A percentile compares a stretch with the other conserved stretches of the same genome.
These are phyloP conservation scores for Brachirus orientalis DNA, from an alignment of 2,113 vertebrate genomes.

Conservation along the genomic window DNA sequence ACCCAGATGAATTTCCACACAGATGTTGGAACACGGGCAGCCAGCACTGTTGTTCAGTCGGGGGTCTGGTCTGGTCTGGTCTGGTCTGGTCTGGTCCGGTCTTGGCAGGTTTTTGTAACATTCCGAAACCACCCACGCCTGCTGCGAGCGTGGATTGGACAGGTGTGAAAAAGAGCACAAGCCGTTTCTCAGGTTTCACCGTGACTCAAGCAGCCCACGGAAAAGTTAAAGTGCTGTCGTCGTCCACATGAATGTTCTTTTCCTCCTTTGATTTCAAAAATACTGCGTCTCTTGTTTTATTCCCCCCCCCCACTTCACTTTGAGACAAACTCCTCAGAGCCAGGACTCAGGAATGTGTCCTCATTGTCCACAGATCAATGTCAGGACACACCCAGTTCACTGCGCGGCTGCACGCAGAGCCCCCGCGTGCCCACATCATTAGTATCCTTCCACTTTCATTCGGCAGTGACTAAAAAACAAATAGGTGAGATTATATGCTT, in stretches of 20 bases:
- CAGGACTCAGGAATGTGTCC: conserved; percentile 25
- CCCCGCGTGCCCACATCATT: neutral
- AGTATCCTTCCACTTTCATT: neutral
- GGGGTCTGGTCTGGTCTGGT: too few species aligned
- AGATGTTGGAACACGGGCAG: too few species aligned
- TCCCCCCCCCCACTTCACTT: neutral
- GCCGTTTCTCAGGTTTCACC: neutral
- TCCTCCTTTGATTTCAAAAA: too few species aligned
- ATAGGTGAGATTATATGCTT: neutral
- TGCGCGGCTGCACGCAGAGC: too few species aligned
- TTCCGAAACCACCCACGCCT: neutral
- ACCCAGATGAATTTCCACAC: neutral
- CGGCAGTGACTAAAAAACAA: neutral
- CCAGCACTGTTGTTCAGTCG: too few species aligned
- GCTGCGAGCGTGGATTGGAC: fast-evolving
- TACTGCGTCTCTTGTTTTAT: too few species aligned
- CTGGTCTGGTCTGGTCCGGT: too few species aligned
- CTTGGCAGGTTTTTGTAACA: neutral
- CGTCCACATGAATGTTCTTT: too few species aligned
- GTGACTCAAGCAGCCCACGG: too few species aligned
- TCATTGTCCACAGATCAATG: neutral
- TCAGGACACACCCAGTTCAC: conserved; percentile 24
- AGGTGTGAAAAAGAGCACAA: neutral
- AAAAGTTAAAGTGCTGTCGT: neutral
- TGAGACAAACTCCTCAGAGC: neutral